phyloP scores from a whole-genome alignment of 2,888 invertebrate genomes.

The Ennomos fuscantarius region DNA sequence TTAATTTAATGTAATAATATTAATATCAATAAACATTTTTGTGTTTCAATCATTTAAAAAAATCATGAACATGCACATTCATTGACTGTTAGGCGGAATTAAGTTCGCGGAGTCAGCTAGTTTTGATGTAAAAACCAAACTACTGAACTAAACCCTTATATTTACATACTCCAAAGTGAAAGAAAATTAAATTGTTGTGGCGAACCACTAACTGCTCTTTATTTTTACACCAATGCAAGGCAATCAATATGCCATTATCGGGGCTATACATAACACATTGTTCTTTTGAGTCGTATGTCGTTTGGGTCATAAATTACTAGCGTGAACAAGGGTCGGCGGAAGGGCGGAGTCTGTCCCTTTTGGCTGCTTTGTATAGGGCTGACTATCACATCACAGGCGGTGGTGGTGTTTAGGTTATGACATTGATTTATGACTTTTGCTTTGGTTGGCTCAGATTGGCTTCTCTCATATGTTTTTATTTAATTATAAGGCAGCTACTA shows the following conservation, averaged over 20 bases:
- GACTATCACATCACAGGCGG: slow-evolving; percentile 14
- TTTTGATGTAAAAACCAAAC: too few relatives aligned
- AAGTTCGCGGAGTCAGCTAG: too few relatives aligned
- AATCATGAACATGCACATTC: too few relatives aligned
- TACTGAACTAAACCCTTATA: too few relatives aligned
- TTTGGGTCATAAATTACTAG: slow-evolving; percentile 29
- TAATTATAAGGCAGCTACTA: too few relatives aligned
- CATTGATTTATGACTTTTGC: slow-evolving; percentile 42
- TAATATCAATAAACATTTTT: too few relatives aligned
- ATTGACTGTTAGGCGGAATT: too few relatives aligned
- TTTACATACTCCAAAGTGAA: background rate
- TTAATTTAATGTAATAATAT: too few relatives aligned
- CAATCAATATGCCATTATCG: slow-evolving; percentile 17
- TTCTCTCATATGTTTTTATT: too few relatives aligned
- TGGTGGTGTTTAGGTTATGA: background rate
- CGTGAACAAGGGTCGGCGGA: slow-evolving; percentile 12
- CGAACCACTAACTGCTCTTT: slow-evolving; percentile 10
- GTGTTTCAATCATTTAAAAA: too few relatives aligned
- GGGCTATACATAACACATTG: slow-evolving; percentile 21
- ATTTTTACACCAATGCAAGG: slow-evolving; percentile 1
- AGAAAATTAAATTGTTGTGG: background rate
- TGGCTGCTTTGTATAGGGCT: slow-evolving; percentile 21
- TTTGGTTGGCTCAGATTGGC: background rate
- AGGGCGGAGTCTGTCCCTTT: slow-evolving; percentile 37
- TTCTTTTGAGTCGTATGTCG: slow-evolving; percentile 25